Conservation (phyloP, 2,888 invertebrate genomes). For the Sisyra terminalis region DNA sequence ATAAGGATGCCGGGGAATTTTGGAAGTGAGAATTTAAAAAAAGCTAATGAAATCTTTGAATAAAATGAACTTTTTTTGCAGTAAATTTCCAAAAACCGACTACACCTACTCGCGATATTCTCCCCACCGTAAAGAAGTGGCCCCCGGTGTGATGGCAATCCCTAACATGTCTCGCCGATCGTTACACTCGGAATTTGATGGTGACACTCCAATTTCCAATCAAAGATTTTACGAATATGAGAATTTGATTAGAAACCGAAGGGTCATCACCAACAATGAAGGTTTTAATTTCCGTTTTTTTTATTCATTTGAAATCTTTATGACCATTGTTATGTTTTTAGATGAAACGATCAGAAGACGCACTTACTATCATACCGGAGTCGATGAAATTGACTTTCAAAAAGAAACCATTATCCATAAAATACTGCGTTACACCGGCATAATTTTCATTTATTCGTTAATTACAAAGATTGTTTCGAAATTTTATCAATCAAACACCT, state of each 20-base stretch:
- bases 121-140: conserved; percentile 63
- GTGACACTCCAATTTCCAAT: conserved; percentile 14
- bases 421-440: conserved; percentile 1
- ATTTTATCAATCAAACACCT: too few relatives aligned
- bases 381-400: conserved; percentile 18
- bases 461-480: conserved; percentile 3
- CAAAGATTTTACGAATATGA: too few relatives aligned
- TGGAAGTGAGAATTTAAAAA: conserved; percentile 84
- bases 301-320: too few relatives aligned
- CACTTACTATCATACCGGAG: conserved; percentile 1
- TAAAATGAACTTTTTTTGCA: conserved; percentile 24
- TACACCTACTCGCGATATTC: conserved; percentile 76
- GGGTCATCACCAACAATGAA: too few relatives aligned
- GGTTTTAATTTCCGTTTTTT: too few relatives aligned
- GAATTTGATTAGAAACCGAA: too few relatives aligned
- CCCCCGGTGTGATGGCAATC: conserved; percentile 65
- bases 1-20: conserved; percentile 64
- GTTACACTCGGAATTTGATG: conserved; percentile 21
- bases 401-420: not conserved
- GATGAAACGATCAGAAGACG: too few relatives aligned
- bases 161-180: conserved; percentile 80
- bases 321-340: too few relatives aligned
- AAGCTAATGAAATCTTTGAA: too few relatives aligned
- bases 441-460: conserved; percentile 2
- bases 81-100: conserved; percentile 80